Evolutionary conservation across 2,888 invertebrate genomes (phyloP).

Genomic region (Trichacis sp.): DNA sequence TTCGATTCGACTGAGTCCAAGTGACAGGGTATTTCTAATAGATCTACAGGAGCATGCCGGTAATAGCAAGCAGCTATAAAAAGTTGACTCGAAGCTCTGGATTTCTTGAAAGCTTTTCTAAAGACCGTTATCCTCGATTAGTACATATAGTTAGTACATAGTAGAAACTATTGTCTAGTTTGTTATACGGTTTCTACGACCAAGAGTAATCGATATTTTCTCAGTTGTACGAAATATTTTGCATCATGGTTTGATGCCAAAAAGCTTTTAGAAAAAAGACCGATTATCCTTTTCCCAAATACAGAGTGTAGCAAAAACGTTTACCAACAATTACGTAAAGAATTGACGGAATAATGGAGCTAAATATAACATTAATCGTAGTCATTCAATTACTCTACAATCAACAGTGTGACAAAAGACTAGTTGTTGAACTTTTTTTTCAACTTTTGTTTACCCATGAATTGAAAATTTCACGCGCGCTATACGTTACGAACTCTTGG

Average conservation of each 20-base stretch:
- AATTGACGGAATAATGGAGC: slow-evolving; percentile 23
- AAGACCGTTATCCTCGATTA: slow-evolving; percentile 25
- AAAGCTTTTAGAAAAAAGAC: too few relatives aligned
- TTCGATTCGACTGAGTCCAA: slow-evolving; percentile 45
- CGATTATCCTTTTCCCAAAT: slow-evolving; percentile 26
- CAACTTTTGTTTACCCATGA: too few relatives aligned
- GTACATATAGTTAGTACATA: too few relatives aligned
- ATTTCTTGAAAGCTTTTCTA: slow-evolving; percentile 38
- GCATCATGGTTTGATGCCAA: too few relatives aligned
- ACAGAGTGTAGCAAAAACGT: slow-evolving; percentile 26
- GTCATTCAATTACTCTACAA: slow-evolving; percentile 33
- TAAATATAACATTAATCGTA: slow-evolving; percentile 27
- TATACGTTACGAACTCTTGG: slow-evolving; percentile 32
- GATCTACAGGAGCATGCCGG: slow-evolving; percentile 67
- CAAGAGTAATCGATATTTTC: too few relatives aligned
- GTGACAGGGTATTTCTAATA: slow-evolving; percentile 54
- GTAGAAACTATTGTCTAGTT: slow-evolving; percentile 30
- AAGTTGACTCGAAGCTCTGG: slow-evolving; percentile 45
- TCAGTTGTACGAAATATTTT: too few relatives aligned
- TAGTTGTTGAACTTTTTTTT: slow-evolving; percentile 24
- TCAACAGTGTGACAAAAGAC: slow-evolving; percentile 27
- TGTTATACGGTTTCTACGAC: slow-evolving; percentile 27
- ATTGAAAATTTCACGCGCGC: slow-evolving; percentile 38
- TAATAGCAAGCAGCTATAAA: slow-evolving; percentile 65
- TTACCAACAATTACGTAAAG: slow-evolving; percentile 30